Evolutionary conservation across 2,113 vertebrate species (phyloP), one percentile per base, ranked within the genome.

Genomic region (Ornithorhynchus anatinus): DNA sequence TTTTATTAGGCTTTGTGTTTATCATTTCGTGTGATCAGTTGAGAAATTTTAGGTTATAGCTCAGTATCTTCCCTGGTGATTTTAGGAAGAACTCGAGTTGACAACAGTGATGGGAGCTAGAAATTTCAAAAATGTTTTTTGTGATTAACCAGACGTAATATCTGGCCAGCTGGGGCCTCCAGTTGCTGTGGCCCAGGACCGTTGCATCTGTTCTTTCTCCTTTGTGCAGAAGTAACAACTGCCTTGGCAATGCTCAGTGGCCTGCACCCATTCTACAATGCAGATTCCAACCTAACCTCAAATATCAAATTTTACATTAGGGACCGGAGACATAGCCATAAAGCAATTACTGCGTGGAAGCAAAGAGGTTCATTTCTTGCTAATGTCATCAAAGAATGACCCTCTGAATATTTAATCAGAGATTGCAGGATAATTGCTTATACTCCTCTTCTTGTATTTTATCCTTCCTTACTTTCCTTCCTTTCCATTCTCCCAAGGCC

Each of bases 1-100:
- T n/a, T n/a, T n/a, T n/a, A n/a, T n/a, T n/a, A n/a, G n/a, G n/a
- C n/a, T n/a, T n/a, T n/a, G n/a, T n/a, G n/a, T n/a, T n/a, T n/a
- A n/a, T n/a, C n/a, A n/a, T n/a, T n/a, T n/a, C n/a, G n/a, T n/a
- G n/a, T n/a, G n/a, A n/a, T n/a, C n/a, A n/a, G n/a, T n/a, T n/a
- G n/a, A n/a, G n/a, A n/a, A n/a, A n/a, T n/a, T n/a, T n/a, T n/a
- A n/a, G n/a, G n/a, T n/a, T n/a, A n/a, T n/a, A n/a, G n/a, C n/a
- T n/a, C n/a, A n/a, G n/a, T n/a, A n/a, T n/a, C n/a, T n/a, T n/a
- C n/a, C n/a, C n/a, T n/a, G n/a, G n/a, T n/a, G n/a, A n/a, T n/a
- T n/a, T n/a, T n/a, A n/a, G n/a, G n/a, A n/a, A 79, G 75, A 68
- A 84, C 62, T 38, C 16, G 15, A n/a, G 40, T 38, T 72, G 54